Percentiles rank a stretch among this genome's conserved stretches.
phyloP scores from a whole-genome alignment of 1,140 invertebrate species.

The Zaprionus tsacasi region DNA sequence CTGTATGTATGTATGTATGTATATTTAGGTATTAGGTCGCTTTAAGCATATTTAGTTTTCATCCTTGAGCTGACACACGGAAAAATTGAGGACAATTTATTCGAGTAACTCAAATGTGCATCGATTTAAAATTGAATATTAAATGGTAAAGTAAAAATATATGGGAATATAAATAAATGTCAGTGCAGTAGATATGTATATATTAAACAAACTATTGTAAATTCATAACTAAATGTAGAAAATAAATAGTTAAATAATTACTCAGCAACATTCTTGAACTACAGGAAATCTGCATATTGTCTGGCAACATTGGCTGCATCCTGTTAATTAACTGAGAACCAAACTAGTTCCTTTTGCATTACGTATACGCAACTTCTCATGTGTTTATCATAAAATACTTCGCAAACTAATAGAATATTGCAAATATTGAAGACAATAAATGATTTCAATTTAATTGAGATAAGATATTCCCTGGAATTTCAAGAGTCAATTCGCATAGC shows the following conservation, averaged over 20 bases:
- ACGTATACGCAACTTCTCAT: too few species aligned
- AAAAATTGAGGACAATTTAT: background rate
- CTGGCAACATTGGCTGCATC: background rate
- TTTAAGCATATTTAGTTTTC: constrained; percentile 21
- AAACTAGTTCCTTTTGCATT: background rate
- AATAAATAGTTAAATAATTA: too few species aligned
- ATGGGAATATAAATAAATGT: too few species aligned
- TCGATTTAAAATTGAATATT: background rate
- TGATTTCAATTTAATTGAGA: background rate
- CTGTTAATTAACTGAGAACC: background rate
- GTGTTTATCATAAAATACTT: background rate
- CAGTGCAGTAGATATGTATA: too few species aligned
- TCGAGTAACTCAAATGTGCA: background rate
- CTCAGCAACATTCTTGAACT: too few species aligned
- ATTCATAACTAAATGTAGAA: too few species aligned
- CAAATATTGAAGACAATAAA: background rate
- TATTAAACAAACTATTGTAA: too few species aligned
- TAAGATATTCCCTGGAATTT: background rate
- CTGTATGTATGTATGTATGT: background rate
- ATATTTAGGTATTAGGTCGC: background rate
- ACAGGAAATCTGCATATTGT: background rate
- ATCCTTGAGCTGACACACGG: background rate
- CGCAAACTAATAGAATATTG: background rate
- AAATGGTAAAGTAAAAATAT: background rate
- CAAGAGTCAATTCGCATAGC: background rate